Evolutionary conservation across 2,113 vertebrate species (phyloP).

Genomic region (Caranx melampygus): DNA sequence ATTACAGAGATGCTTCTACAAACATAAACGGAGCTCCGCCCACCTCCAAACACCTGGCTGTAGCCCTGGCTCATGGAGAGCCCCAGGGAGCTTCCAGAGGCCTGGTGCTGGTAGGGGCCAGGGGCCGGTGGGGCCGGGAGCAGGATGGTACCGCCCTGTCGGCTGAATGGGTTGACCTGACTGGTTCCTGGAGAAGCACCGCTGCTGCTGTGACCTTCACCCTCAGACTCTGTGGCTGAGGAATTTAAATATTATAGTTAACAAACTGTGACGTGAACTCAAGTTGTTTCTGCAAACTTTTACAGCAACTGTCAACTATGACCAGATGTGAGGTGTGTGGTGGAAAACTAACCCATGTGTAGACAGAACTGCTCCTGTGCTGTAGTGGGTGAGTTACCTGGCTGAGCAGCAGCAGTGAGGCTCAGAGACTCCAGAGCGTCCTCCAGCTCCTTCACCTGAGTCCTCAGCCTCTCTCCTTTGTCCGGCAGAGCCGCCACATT

Average conservation of each 20-base stretch:
- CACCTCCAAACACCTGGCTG: conserved; percentile 81
- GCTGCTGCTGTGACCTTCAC: neutral
- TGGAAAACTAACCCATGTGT: too few relatives aligned
- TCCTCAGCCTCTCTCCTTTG: conserved; percentile 72
- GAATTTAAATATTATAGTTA: neutral
- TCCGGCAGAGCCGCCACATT: conserved; percentile 74
- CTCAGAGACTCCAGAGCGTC: conserved; percentile 73
- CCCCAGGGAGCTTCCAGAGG: conserved; percentile 62
- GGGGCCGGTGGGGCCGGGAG: conserved; percentile 49
- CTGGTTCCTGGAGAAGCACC: neutral
- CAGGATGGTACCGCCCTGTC: conserved; percentile 64
- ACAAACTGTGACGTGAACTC: too few relatives aligned
- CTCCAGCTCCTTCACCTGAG: conserved; percentile 76
- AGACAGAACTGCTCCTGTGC: too few relatives aligned
- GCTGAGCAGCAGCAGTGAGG: conserved; percentile 55
- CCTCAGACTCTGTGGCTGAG: conserved; percentile 56
- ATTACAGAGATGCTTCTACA: conserved; percentile 2
- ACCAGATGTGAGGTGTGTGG: too few relatives aligned
- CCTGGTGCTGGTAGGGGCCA: conserved; percentile 33
- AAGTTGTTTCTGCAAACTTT: too few relatives aligned
- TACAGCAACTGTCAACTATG: too few relatives aligned
- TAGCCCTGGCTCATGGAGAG: conserved; percentile 71
- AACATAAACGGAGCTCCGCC: neutral
- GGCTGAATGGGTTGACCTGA: conserved; percentile 60
- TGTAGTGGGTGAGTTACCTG: conserved; percentile 45